Conservation (phyloP, 2,113 vertebrate genomes). For the Grallaria varia region DNA sequence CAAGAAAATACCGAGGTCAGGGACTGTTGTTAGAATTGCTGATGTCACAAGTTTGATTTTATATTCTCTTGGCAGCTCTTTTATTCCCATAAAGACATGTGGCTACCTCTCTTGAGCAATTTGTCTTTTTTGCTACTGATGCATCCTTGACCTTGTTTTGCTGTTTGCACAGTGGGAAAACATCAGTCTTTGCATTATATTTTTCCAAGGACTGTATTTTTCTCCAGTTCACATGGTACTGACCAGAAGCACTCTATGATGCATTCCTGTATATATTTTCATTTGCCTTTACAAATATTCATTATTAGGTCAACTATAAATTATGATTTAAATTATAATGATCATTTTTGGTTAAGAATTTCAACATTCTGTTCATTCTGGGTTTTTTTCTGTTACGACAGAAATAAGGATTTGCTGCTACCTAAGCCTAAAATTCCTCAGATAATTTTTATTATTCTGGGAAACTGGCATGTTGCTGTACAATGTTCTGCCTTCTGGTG, state of each 20-base stretch:
- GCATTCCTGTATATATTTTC: not conserved
- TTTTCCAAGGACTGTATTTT: not conserved
- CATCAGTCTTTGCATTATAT: not conserved
- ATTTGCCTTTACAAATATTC: not conserved
- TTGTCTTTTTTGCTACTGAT: not conserved
- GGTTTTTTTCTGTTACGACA: fast-evolving
- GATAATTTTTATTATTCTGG: not conserved
- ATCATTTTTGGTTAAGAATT: not conserved
- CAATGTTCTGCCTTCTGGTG: not conserved
- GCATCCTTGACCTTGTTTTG: not conserved
- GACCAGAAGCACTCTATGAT: not conserved
- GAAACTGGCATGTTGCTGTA: not conserved
- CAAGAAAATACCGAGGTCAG: not conserved
- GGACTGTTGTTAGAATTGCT: not conserved
- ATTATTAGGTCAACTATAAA: not conserved
- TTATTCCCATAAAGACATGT: not conserved
- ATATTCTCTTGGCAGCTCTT: not conserved
- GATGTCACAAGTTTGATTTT: not conserved
- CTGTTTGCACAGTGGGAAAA: not conserved
- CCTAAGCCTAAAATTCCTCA: not conserved
- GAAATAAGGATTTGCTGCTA: not conserved
- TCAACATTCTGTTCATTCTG: not conserved
- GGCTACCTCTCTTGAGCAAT: not conserved
- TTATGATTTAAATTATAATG: not conserved
- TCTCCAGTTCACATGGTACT: not conserved